phyloP scores from a whole-genome alignment of 2,797 vertebrate species.

The Eurystomus glaucurus region DNA sequence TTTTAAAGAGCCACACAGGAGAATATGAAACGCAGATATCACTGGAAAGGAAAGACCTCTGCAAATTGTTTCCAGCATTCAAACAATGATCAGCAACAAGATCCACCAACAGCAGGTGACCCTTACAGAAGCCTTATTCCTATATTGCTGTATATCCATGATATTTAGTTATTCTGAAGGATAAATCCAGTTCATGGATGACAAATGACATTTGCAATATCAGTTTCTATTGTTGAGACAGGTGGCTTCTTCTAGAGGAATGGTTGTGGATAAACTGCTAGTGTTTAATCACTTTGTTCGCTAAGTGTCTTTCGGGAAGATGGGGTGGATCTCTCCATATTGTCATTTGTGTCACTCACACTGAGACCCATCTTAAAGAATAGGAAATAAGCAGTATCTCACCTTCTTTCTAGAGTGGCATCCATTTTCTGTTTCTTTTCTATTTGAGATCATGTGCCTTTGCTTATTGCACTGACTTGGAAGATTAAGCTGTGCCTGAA shows the following conservation, averaged over 20 bases:
- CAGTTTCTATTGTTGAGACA: background rate
- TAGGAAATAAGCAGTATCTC: background rate
- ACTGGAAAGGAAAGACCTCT: background rate
- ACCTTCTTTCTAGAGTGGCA: background rate
- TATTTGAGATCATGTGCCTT: background rate
- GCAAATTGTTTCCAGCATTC: background rate
- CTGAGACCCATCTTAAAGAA: background rate
- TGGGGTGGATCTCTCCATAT: background rate
- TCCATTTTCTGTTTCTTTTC: background rate
- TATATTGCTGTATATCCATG: background rate
- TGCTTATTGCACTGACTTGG: background rate
- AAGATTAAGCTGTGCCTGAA: constrained; percentile 4
- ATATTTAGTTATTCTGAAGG: background rate
- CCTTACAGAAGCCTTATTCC: background rate
- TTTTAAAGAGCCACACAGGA: background rate
- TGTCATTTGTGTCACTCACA: background rate
- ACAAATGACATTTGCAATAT: background rate
- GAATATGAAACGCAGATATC: background rate
- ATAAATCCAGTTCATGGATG: background rate
- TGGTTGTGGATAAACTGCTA: background rate
- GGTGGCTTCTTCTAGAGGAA: background rate
- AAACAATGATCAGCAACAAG: background rate
- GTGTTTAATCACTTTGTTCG: background rate
- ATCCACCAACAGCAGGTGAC: background rate
- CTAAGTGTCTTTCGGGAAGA: background rate